A percentile compares a stretch with the other conserved stretches of the same genome.
Conservation (phyloP, 2,113 vertebrate genomes). For the Accipiter cooperii region DNA sequence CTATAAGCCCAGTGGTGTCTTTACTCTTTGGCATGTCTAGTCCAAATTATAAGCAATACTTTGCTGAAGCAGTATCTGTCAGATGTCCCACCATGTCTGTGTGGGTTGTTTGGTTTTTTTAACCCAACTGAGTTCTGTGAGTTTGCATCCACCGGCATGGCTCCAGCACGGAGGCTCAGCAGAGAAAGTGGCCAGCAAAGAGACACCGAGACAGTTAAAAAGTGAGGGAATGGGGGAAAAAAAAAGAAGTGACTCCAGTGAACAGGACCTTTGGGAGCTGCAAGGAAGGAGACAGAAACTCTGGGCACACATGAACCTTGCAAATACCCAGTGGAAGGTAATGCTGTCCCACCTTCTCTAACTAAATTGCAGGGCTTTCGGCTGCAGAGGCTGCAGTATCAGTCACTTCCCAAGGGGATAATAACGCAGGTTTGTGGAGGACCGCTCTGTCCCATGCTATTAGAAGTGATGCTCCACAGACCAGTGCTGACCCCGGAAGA, state of each 20-base stretch:
- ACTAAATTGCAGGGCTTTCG: not conserved
- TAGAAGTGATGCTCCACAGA: not conserved
- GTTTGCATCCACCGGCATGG: not conserved
- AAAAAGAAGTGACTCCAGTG: too few relatives aligned
- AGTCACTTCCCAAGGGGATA: not conserved
- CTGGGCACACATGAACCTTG: not conserved
- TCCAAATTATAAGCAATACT: too few relatives aligned
- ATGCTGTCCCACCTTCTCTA: not conserved
- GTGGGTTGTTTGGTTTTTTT: not conserved
- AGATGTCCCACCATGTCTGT: not conserved
- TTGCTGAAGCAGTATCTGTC: not conserved
- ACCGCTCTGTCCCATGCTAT: not conserved
- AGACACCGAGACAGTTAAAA: not conserved
- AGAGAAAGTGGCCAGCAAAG: too few relatives aligned
- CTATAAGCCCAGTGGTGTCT: not conserved
- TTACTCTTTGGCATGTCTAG: not conserved
- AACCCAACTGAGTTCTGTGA: not conserved
- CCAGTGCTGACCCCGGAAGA: not conserved
- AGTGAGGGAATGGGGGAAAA: not conserved
- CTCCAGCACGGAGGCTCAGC: not conserved
- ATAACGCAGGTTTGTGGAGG: not conserved
- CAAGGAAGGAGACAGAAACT: not conserved
- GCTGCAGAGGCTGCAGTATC: rapidly evolving
- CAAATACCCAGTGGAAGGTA: not conserved
- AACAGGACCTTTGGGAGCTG: not conserved